Percentiles rank a stretch among this genome's conserved stretches.
Conservation (phyloP, 2,797 vertebrate species). For the Phoebastria nigripes region DNA sequence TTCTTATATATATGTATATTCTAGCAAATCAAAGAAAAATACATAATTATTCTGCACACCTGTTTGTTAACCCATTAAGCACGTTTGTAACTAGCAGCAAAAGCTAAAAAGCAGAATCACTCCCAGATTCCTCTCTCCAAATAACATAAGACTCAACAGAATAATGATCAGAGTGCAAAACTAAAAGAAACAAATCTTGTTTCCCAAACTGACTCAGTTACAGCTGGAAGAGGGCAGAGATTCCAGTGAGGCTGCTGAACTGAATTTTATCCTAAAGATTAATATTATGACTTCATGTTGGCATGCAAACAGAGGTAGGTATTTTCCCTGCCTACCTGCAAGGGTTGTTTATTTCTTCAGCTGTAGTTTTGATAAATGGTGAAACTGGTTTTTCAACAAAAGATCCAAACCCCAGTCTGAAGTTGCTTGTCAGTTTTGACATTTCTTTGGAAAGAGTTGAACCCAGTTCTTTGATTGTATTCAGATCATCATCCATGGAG, state of each 20-base stretch:
- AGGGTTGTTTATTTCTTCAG: conserved; percentile 85
- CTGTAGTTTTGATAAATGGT: conserved; percentile 90
- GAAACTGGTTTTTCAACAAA: conserved; percentile 98
- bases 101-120: background rate
- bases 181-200: background rate
- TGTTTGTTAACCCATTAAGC: background rate
- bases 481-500: conserved; percentile 92
- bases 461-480: conserved; percentile 90
- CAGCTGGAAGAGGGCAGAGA: background rate
- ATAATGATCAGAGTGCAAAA: background rate
- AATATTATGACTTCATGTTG: background rate
- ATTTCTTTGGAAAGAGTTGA: conserved; percentile 91
- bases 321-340: conserved; percentile 83
- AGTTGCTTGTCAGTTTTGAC: conserved; percentile 94
- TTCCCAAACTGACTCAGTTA: background rate
- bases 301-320: background rate
- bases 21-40: background rate
- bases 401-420: conserved; percentile 94
- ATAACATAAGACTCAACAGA: background rate
- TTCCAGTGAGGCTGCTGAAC: background rate
- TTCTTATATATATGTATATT: background rate
- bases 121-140: background rate
- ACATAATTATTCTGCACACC: background rate
- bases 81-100: background rate
- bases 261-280: background rate